Conservation (phyloP, 2,113 vertebrate genomes). For the Gnathonemus echidnorhynchus region DNA sequence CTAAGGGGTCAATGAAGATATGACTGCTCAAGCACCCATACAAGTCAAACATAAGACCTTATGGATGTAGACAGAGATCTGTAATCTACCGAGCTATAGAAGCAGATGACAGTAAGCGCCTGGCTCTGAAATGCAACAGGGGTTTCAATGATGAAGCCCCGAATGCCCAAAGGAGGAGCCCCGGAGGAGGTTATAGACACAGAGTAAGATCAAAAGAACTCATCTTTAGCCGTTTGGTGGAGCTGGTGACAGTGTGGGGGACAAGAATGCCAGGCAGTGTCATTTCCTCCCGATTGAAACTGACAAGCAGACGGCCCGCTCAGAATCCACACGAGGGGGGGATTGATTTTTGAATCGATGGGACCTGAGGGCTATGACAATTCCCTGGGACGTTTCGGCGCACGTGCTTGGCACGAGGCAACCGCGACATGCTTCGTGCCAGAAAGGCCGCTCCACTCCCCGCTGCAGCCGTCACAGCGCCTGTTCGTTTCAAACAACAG, state of each 20-base stretch:
- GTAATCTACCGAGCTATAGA: background rate
- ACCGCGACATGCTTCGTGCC: background rate
- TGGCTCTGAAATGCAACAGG: background rate
- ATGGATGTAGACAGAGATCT: background rate
- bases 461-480: background rate
- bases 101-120: background rate
- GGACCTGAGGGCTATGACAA: background rate
- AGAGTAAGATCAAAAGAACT: background rate
- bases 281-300: background rate
- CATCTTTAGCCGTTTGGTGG: background rate
- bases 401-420: background rate
- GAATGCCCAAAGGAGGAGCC: background rate
- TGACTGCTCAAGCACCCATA: background rate
- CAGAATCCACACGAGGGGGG: background rate
- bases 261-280: background rate
- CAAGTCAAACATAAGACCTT: background rate
- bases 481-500: background rate
- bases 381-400: background rate
- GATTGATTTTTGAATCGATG: background rate
- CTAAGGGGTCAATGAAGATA: background rate
- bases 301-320: background rate
- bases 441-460: background rate
- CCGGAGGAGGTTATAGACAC: background rate
- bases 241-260: background rate
- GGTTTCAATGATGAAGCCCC: background rate